A percentile compares a stretch with the other conserved stretches of the same genome.
phyloP scores from a whole-genome alignment of 2,888 invertebrate species.

The Flexamia atlantica region DNA sequence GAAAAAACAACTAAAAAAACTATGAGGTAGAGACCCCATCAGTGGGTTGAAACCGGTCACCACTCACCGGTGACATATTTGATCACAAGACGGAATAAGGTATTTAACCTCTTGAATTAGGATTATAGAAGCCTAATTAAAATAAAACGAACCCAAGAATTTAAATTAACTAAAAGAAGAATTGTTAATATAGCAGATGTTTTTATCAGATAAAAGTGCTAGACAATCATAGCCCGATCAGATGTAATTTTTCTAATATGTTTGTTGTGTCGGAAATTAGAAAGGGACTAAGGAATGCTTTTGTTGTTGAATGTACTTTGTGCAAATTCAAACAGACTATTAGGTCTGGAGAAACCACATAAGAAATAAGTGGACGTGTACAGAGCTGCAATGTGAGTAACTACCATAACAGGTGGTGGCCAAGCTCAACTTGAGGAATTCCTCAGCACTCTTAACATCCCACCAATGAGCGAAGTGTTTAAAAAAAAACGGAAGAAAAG shows the following conservation, averaged over 20 bases:
- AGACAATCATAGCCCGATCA: background rate
- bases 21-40: too few species aligned
- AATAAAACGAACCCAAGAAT: too few species aligned
- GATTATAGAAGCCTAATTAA: too few species aligned
- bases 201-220: background rate
- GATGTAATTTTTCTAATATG: constrained; percentile 1
- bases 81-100: too few species aligned
- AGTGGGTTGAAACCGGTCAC: too few species aligned
- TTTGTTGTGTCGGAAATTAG: background rate
- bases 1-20: too few species aligned
- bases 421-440: constrained; percentile 59
- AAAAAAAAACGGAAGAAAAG: constrained; percentile 23
- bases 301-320: constrained; percentile 28
- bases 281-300: constrained; percentile 38
- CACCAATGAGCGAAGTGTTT: constrained; percentile 37
- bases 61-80: too few species aligned
- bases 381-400: constrained; percentile 31
- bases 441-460: constrained; percentile 23
- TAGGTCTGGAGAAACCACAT: constrained; percentile 31
- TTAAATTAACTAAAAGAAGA: background rate
- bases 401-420: constrained; percentile 57
- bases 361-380: constrained; percentile 43
- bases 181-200: background rate
- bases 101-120: too few species aligned
- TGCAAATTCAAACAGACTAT: constrained; percentile 42